Base-by-base conservation (phyloP, 2,797 vertebrate genomes). In the Siniperca obscura region DNA sequence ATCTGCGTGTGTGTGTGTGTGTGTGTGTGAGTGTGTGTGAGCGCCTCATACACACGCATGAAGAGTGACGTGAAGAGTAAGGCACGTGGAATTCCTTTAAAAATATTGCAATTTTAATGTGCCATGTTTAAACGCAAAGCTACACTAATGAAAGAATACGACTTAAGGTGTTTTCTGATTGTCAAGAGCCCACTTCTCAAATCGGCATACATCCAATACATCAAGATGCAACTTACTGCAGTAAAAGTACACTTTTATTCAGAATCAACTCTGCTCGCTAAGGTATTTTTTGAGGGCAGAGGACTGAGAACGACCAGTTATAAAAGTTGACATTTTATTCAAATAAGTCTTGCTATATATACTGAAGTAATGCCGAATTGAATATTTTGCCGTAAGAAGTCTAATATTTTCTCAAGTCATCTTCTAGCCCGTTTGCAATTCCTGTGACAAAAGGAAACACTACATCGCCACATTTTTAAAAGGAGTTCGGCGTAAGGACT, bases 311-410 rank as follows among this genome's bases (percentile, higher is more conserved):
- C 0, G 6, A 81, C 4, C 66, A 77, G n/a, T 76, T 84, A 7
- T 59, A 44, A 76, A 90, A 89, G 84, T 87, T 74, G 0, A 6
- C 30, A 9, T 86, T 80, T 8, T 22, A 67, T 7, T 55, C 0
- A 52, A 68, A 70, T 8, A 12, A 4, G 2, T 46, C 7, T 6
- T 25, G 5, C 3, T 60, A 8, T 14, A 1, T 1, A 0, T 1
- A 27, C 8, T 34, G 0, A 52, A 55, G 1, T 7, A 0, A 22
- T 0, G 85, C 87, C 85, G 81, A 82, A 70, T 69, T 56, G 0
- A 40, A 22, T 0, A 36, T 0, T 0, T 0, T 2, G 9, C 0
- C 0, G 0, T 14, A 12, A 22, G 3, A 10, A 13, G 0, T 13
- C 0, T 1, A 17, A 5, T 12, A 1, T 2, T 0, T 1, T 0